Base-by-base conservation (phyloP, 2,888 invertebrate species). In the Brachylomia viminalis region DNA sequence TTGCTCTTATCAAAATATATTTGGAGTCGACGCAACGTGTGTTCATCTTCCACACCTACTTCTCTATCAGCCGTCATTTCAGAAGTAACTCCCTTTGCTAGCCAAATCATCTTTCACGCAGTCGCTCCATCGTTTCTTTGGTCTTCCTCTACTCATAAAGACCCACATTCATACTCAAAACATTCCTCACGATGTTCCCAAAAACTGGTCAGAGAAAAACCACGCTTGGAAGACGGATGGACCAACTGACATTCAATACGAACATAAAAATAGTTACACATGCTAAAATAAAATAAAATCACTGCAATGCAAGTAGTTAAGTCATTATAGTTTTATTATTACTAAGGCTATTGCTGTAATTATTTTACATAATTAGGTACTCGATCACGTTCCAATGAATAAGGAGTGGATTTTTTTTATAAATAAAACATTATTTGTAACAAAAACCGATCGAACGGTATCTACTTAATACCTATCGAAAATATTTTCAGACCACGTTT, bases 301-400 rank as follows among this genome's bases (percentile, higher is more conserved):
- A 58, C 20, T 72, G 30, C 56, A 47, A 47, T n/a, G 10, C 6
- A 27, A 33, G 17, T 27, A 17, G 17, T 66, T 33, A 58, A 47
- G 54, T 75, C 47, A 75, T 75, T 74, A 27, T 20, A 52, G 10
- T 61, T 49, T 52, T 59, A 61, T 52, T 59, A 61, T 61, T 52
- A 33, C 45, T 27, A 49, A 47, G 10, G 4, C 2, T 47, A 52
- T 42, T n/a, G 27, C 38, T 30, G 56, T 66, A 45, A 75, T 54
- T 74, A 56, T 49, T 76, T 42, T n/a, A n/a, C n/a, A n/a, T n/a
- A n/a, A n/a, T n/a, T n/a, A n/a, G n/a, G n/a, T n/a, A n/a, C n/a
- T n/a, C 30, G 42, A 67, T 49, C 49, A 75, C 49, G 77, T 20
- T 56, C 5, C 2, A 42, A 15, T 38, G 6, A 73, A n/a, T 38